A percentile compares a stretch with the other conserved stretches of the same genome.
Evolutionary conservation across 23 tunicate genomes (phyloP).

Genomic region (Trididemnum clinides): DNA sequence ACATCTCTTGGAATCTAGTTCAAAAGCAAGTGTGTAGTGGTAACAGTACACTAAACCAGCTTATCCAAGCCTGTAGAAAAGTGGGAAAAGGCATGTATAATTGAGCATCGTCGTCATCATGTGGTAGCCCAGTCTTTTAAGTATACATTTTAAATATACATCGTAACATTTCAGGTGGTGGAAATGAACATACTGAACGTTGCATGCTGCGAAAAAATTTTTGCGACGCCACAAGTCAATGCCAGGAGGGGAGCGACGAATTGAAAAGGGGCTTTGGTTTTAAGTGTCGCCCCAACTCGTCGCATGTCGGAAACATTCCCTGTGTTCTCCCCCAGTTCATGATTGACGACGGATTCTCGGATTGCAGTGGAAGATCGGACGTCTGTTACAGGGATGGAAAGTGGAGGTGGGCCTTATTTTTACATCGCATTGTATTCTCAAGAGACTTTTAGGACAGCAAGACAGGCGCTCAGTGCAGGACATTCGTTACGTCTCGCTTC

Average conservation of each 20-base stretch:
- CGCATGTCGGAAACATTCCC: neutral
- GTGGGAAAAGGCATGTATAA: no score
- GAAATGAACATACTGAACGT: neutral
- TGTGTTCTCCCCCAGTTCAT: constrained; percentile 42
- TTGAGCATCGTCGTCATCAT: no score
- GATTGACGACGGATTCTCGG: constrained; percentile 17
- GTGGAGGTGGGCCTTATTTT: constrained; percentile 44
- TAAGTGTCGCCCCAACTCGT: constrained; percentile 3
- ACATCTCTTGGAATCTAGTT: no score
- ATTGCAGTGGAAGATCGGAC: constrained; percentile 11
- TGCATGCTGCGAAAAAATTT: constrained; percentile 42
- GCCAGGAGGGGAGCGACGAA: constrained; percentile 19
- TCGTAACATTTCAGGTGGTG: neutral
- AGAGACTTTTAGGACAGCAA: no score
- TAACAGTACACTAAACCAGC: no score
- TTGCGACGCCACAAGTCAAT: constrained; percentile 16
- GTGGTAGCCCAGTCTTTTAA: no score
- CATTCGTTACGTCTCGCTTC: no score
- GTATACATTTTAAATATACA: no score
- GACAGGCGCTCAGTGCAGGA: no score
- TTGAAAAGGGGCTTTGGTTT: constrained; percentile 30
- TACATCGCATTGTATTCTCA: no score
- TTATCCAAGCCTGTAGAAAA: no score
- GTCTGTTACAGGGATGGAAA: constrained; percentile 10
- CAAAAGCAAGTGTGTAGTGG: no score